Percentiles rank a stretch among this genome's conserved stretches.
Conservation (phyloP, 2,888 invertebrate genomes). For the Pachycephus smyrnensis region DNA sequence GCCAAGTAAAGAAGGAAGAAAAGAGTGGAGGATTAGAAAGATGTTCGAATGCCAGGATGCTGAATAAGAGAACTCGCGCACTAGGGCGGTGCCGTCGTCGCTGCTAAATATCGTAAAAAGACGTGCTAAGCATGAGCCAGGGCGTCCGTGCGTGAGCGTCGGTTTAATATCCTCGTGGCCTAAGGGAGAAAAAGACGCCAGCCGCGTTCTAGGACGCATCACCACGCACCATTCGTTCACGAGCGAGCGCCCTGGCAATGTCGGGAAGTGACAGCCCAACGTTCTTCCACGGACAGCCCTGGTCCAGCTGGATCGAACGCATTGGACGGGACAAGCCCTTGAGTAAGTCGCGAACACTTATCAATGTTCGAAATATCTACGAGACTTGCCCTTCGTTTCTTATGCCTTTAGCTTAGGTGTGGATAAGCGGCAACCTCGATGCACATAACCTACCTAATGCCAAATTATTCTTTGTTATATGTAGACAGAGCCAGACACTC, state of each 20-base stretch:
- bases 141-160: not conserved
- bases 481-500: not conserved
- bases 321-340: slow-evolving; percentile 64
- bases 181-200: not conserved
- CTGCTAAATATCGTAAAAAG: not conserved
- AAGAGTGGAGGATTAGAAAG: not conserved
- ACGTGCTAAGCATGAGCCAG: not conserved
- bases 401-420: not conserved
- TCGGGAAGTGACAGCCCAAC: slow-evolving; percentile 67
- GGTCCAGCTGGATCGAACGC: slow-evolving; percentile 66
- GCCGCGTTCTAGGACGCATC: not conserved
- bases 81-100: not conserved
- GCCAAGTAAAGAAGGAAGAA: slow-evolving; percentile 2
- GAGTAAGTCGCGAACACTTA: slow-evolving; percentile 51
- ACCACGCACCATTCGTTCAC: slow-evolving; percentile 9
- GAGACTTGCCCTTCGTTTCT: not conserved
- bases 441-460: slow-evolving; percentile 1
- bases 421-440: slow-evolving; percentile 1
- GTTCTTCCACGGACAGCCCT: slow-evolving; percentile 66
- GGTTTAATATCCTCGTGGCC: not conserved
- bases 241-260: slow-evolving; percentile 51
- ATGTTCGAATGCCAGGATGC: not conserved
- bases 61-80: not conserved
- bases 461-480: not conserved
- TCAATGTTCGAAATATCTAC: slow-evolving; percentile 1